These are phyloP conservation scores for Fistularia commersonii DNA, from an alignment of 2,797 vertebrate species.

Conservation along the genomic window DNA sequence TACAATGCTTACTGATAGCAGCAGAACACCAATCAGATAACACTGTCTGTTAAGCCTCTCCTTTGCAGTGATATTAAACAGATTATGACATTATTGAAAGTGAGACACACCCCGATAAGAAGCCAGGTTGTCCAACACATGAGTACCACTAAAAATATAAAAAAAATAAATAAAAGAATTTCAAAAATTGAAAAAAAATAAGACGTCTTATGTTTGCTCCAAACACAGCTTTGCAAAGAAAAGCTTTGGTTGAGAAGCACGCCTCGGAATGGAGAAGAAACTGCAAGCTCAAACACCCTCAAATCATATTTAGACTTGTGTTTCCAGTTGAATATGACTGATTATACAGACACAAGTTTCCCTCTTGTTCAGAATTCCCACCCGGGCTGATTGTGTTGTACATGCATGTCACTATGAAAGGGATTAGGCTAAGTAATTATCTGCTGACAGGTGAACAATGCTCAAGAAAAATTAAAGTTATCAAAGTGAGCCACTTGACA, in stretches of 20 bases:
- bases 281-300: slow-evolving; percentile 80
- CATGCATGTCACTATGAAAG: slow-evolving; percentile 65
- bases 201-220: slow-evolving; percentile 73
- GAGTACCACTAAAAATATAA: slow-evolving; percentile 53
- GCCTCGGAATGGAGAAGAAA: slow-evolving; percentile 73
- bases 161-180: no score
- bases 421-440: slow-evolving; percentile 77
- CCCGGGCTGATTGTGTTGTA: slow-evolving; percentile 68
- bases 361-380: slow-evolving; percentile 74
- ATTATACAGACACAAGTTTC: slow-evolving; percentile 81
- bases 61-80: slow-evolving; percentile 83
- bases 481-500: slow-evolving; percentile 70
- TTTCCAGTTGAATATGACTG: slow-evolving; percentile 81
- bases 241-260: slow-evolving; percentile 83
- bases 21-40: slow-evolving; percentile 81
- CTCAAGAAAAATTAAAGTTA: slow-evolving; percentile 65
- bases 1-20: slow-evolving; percentile 78
- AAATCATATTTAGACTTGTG: slow-evolving; percentile 86
- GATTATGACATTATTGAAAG: slow-evolving; percentile 81
- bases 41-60: slow-evolving; percentile 77
- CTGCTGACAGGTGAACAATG: slow-evolving; percentile 72
- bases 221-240: slow-evolving; percentile 73
- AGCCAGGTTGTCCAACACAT: slow-evolving; percentile 73
- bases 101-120: slow-evolving; percentile 86
- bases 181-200: slow-evolving; percentile 63